phyloP scores from a whole-genome alignment of 2,888 invertebrate genomes.

The Athetis lepigone region DNA sequence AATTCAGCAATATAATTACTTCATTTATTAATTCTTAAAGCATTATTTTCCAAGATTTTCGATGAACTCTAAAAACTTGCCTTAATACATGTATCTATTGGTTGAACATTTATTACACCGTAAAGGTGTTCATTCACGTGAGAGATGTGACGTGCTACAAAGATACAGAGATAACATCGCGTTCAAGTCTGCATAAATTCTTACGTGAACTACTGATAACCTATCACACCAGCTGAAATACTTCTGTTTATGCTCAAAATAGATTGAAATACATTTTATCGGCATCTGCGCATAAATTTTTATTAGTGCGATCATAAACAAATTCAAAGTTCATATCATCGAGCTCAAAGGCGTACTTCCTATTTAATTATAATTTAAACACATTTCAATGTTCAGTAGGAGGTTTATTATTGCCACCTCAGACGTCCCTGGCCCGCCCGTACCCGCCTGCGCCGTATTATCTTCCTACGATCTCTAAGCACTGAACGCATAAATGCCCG shows the following conservation, averaged over 20 bases:
- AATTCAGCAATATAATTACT: too few relatives aligned
- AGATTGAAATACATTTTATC: constrained; percentile 20
- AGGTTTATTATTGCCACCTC: constrained; percentile 84
- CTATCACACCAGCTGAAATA: constrained; percentile 25
- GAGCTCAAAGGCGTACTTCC: constrained; percentile 18
- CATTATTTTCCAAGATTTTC: neutral
- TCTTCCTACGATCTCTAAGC: constrained; percentile 86
- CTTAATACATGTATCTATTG: neutral
- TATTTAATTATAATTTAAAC: constrained; percentile 30
- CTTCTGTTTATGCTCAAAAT: constrained; percentile 31
- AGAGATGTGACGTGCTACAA: constrained; percentile 3
- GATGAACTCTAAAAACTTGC: neutral
- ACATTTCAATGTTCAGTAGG: constrained; percentile 70
- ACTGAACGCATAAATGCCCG: constrained; percentile 82
- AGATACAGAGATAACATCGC: constrained; percentile 26
- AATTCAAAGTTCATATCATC: neutral
- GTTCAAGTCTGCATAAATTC: constrained; percentile 33
- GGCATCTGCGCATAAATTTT: constrained; percentile 12
- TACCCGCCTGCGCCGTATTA: constrained; percentile 83
- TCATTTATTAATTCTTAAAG: neutral
- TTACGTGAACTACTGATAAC: constrained; percentile 40
- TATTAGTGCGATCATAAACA: constrained; percentile 7
- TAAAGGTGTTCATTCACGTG: constrained; percentile 9
- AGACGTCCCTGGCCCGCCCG: constrained; percentile 81
- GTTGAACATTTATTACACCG: neutral